phyloP scores from a whole-genome alignment of 2,797 vertebrate species.

The Microhierax caerulescens region DNA sequence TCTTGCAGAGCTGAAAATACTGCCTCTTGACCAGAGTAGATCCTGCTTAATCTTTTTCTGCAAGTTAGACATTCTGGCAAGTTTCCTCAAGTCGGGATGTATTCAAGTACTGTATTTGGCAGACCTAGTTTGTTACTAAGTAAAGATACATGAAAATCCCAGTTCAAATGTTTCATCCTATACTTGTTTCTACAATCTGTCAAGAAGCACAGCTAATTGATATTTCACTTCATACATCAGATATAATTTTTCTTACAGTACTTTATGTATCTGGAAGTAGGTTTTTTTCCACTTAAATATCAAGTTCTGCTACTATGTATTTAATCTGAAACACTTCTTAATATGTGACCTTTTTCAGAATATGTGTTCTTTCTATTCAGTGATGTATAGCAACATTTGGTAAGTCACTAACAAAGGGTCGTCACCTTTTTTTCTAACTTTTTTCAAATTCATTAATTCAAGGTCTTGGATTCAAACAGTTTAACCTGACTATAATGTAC shows the following conservation, averaged over 20 bases:
- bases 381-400: not conserved
- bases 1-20: not conserved
- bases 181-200: constrained; percentile 63
- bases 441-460: not conserved
- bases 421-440: not conserved
- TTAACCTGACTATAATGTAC: not conserved
- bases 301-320: constrained; percentile 2
- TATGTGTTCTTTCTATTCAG: not conserved
- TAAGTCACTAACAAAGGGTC: not conserved
- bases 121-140: constrained; percentile 54
- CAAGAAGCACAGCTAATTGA: constrained; percentile 60
- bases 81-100: constrained; percentile 64
- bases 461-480: not conserved
- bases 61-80: constrained; percentile 73
- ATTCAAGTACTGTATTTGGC: constrained; percentile 74
- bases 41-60: constrained; percentile 54
- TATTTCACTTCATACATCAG: constrained; percentile 30
- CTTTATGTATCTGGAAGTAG: constrained; percentile 31
- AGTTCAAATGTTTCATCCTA: constrained; percentile 58
- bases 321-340: not conserved
- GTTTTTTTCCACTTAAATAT: constrained; percentile 10
- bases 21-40: constrained; percentile 21
- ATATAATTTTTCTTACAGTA: constrained; percentile 40
- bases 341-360: not conserved
- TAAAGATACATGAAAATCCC: constrained; percentile 60